Evolutionary conservation across 2,797 vertebrate species (phyloP).

Genomic region (Urophycis tenuis): DNA sequence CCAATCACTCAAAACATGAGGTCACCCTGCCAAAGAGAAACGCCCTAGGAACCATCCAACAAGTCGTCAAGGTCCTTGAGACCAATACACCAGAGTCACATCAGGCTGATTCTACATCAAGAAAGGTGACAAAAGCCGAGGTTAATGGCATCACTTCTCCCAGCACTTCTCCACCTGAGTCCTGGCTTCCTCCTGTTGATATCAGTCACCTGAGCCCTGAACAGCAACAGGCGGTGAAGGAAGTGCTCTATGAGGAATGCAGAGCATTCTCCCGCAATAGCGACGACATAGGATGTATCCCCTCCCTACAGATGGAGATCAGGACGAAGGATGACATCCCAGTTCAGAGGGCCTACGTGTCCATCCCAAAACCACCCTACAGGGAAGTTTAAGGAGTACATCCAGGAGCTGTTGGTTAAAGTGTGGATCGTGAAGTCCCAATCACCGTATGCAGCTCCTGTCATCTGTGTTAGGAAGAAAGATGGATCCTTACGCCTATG

Average conservation of each 20-base stretch:
- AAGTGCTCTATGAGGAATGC: too few species aligned
- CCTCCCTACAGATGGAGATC: neutral
- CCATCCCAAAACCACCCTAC: neutral
- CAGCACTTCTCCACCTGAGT: neutral
- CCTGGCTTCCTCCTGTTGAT: constrained; percentile 11
- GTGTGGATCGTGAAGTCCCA: too few species aligned
- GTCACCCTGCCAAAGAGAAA: neutral
- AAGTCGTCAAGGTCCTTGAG: neutral
- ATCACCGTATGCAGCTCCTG: too few species aligned
- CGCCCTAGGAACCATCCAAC: neutral
- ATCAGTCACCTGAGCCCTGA: too few species aligned
- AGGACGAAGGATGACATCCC: neutral
- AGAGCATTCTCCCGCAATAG: too few species aligned
- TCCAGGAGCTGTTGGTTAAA: neutral
- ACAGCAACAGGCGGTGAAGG: too few species aligned
- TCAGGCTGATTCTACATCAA: neutral
- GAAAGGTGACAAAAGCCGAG: neutral
- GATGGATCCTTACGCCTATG: neutral
- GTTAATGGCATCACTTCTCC: neutral
- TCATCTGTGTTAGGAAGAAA: too few species aligned
- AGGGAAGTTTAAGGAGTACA: neutral
- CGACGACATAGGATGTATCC: too few species aligned
- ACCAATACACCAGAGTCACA: neutral
- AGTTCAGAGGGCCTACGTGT: neutral
- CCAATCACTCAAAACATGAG: too few species aligned